A percentile compares a stretch with the other conserved stretches of the same genome.
These are phyloP conservation scores for Dolomedes plantarius DNA, from an alignment of 2,888 invertebrate species.

Conservation along the genomic window DNA sequence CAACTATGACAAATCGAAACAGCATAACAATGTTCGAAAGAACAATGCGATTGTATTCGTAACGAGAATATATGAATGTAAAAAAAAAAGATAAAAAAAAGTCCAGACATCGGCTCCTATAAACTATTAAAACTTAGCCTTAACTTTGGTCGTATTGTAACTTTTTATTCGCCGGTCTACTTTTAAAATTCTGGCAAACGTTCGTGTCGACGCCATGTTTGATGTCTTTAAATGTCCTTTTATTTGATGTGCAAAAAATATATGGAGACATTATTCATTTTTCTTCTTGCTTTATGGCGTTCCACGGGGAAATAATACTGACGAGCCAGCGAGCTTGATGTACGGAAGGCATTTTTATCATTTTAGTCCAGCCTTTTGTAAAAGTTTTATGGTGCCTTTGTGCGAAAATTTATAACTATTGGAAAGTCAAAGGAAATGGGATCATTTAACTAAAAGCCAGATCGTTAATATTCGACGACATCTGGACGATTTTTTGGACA, in stretches of 20 bases:
- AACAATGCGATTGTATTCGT: no score
- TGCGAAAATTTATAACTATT: constrained; percentile 41
- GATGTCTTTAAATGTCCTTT: constrained; percentile 56
- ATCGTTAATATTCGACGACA: constrained; percentile 22
- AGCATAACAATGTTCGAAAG: no score
- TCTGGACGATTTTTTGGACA: neutral
- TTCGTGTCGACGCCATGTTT: constrained; percentile 46
- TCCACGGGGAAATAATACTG: constrained; percentile 24
- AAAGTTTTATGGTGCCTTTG: constrained; percentile 36
- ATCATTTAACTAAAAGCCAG: constrained; percentile 35
- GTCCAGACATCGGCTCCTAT: neutral
- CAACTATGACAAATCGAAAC: no score
- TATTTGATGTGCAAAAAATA: constrained; percentile 65
- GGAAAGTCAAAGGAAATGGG: neutral
- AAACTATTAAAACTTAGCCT: neutral
- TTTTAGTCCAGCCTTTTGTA: neutral
- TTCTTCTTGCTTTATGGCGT: constrained; percentile 1
- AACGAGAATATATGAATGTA: no score
- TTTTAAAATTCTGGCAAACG: constrained; percentile 32
- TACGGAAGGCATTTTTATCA: constrained; percentile 17
- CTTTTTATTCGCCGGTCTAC: constrained; percentile 18
- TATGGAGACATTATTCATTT: constrained; percentile 62
- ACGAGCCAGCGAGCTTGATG: constrained; percentile 27
- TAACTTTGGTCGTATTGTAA: neutral
- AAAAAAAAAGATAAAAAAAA: neutral